A percentile compares a stretch with the other conserved stretches of the same genome.
Conservation (phyloP, 1,140 invertebrate species). For the Pygmarrhopalites habei region DNA sequence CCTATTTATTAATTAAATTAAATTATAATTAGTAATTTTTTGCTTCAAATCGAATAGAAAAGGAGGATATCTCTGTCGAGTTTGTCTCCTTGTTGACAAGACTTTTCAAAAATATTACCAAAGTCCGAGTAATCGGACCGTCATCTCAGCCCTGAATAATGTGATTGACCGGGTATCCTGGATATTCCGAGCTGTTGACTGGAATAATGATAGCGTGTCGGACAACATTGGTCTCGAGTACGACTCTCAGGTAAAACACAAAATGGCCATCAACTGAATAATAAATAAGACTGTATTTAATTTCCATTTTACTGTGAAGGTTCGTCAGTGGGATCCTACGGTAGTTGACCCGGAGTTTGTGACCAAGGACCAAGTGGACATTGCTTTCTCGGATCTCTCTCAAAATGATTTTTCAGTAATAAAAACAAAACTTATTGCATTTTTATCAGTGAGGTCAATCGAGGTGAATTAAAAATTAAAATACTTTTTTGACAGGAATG, state of each 20-base stretch:
- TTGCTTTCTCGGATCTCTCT: constrained; percentile 12
- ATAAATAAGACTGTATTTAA: neutral
- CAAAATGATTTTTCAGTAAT: constrained; percentile 29
- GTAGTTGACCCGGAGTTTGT: neutral
- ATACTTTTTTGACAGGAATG: too few species aligned
- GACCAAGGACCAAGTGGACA: constrained; percentile 22
- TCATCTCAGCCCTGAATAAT: neutral
- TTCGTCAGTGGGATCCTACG: neutral
- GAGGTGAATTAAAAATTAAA: too few species aligned
- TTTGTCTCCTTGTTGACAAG: constrained; percentile 26
- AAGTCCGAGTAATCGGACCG: neutral
- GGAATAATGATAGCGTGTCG: constrained; percentile 21
- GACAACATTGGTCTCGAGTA: constrained; percentile 35
- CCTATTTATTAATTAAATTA: too few species aligned
- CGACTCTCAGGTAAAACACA: constrained; percentile 16
- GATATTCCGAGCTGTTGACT: constrained; percentile 36
- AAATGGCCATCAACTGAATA: neutral
- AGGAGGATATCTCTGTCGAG: constrained; percentile 37
- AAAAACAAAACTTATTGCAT: too few species aligned
- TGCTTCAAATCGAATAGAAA: too few species aligned
- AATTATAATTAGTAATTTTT: too few species aligned
- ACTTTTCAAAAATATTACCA: constrained; percentile 16
- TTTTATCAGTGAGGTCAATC: too few species aligned
- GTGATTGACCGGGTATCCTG: constrained; percentile 32
- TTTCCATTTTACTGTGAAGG: neutral